A percentile compares a stretch with the other conserved stretches of the same genome.
phyloP scores from a whole-genome alignment of 2,797 vertebrate species.

The Gila robusta region DNA sequence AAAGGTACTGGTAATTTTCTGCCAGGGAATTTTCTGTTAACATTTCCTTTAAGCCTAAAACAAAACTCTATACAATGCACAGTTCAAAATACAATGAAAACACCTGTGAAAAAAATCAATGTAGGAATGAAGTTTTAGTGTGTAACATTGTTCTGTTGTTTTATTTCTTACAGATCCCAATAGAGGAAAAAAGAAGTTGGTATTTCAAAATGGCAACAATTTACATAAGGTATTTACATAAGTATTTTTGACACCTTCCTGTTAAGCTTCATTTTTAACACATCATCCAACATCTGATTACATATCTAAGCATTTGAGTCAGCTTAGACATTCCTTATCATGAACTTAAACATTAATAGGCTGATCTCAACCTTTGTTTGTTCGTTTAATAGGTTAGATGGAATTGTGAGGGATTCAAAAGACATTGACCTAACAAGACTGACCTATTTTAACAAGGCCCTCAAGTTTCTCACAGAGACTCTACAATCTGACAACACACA shows the following conservation, averaged over 20 bases:
- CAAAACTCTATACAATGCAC: neutral
- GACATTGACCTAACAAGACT: conserved; percentile 82
- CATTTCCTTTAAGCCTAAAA: neutral
- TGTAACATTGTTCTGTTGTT: neutral
- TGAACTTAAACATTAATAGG: neutral
- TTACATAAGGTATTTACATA: conserved; percentile 82
- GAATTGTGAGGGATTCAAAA: conserved; percentile 81
- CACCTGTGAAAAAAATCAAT: neutral
- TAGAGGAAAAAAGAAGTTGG: conserved; percentile 88
- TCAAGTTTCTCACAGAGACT: conserved; percentile 82
- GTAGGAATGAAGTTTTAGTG: neutral
- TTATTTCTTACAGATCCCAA: conserved; percentile 79
- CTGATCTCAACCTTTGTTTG: conserved; percentile 5
- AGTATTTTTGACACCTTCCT: neutral
- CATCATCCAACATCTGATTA: conserved; percentile 1
- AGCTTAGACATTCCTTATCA: neutral
- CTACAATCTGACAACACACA: conserved; percentile 79
- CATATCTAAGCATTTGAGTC: neutral
- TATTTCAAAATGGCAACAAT: conserved; percentile 91
- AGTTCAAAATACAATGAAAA: neutral
- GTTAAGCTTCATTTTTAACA: neutral
- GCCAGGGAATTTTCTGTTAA: neutral
- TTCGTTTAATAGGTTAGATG: conserved; percentile 78
- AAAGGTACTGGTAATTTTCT: neutral
- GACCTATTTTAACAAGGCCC: conserved; percentile 83